Conservation (phyloP, 1,140 invertebrate genomes). For the Acyrthosiphon pisum region DNA sequence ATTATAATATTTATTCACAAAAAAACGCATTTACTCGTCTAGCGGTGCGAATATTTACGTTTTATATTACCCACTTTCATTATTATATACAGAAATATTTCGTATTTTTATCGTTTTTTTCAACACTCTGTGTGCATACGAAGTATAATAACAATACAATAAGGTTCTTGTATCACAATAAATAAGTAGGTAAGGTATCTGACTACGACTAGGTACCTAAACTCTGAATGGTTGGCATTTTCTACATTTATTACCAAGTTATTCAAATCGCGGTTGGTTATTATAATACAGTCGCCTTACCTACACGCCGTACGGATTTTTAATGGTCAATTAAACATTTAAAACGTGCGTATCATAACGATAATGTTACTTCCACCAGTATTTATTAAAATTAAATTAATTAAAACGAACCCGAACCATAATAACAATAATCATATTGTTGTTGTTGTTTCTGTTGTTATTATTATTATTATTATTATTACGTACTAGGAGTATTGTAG, state of each 20-base stretch:
- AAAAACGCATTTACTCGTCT: neutral
- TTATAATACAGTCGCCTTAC: neutral
- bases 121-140: neutral
- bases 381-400: conserved; percentile 21
- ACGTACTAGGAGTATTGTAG: neutral
- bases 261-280: neutral
- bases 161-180: neutral
- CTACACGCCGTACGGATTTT: neutral
- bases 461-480: neutral
- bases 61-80: neutral
- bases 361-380: neutral
- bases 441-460: neutral
- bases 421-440: conserved; percentile 18
- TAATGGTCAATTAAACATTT: neutral
- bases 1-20: conserved; percentile 4
- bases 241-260: neutral
- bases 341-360: neutral
- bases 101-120: neutral
- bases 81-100: neutral
- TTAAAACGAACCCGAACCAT: neutral
- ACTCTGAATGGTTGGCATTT: neutral
- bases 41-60: neutral
- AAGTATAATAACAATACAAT: neutral
- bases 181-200: neutral
- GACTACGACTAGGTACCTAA: neutral